Percentiles rank a stretch among this genome's conserved stretches.
Conservation (phyloP, 2,113 vertebrate genomes). For the Enhydra lutris region DNA sequence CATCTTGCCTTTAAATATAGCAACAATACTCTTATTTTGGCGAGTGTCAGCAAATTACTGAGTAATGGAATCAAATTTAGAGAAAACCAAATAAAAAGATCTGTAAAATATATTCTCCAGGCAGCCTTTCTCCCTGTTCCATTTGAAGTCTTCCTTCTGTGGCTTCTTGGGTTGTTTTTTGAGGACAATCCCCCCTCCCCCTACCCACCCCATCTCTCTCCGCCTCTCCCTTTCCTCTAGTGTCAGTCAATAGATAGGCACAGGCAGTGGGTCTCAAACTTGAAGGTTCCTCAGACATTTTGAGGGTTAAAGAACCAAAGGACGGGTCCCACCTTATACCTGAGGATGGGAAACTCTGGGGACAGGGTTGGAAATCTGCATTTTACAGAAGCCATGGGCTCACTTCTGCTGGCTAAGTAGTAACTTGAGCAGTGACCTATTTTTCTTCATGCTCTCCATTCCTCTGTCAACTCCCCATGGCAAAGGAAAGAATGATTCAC, state of each 20-base stretch:
- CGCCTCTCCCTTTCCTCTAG: not conserved
- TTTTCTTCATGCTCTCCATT: not conserved
- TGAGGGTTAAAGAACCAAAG: not conserved
- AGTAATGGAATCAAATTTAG: not conserved
- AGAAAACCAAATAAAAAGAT: not conserved
- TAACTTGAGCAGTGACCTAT: not conserved
- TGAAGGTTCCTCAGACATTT: not conserved
- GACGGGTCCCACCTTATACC: not conserved
- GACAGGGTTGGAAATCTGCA: too few relatives aligned
- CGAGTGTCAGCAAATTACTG: not conserved
- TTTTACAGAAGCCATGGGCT: not conserved
- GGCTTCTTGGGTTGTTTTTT: not conserved
- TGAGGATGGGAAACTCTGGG: too few relatives aligned
- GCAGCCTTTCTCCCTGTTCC: not conserved
- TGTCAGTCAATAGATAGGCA: too few relatives aligned
- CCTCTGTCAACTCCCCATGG: too few relatives aligned
- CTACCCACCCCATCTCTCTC: not conserved
- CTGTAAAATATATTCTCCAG: not conserved
- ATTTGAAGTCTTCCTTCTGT: not conserved
- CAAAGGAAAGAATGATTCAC: not conserved
- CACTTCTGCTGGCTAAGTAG: not conserved
- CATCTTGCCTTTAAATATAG: not conserved
- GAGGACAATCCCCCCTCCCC: rapidly evolving
- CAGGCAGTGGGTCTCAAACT: not conserved
- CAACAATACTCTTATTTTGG: not conserved